Evolutionary conservation across 2,113 vertebrate genomes (phyloP), one percentile per base, ranked within the genome.

Genomic region (Sardina pilchardus): DNA sequence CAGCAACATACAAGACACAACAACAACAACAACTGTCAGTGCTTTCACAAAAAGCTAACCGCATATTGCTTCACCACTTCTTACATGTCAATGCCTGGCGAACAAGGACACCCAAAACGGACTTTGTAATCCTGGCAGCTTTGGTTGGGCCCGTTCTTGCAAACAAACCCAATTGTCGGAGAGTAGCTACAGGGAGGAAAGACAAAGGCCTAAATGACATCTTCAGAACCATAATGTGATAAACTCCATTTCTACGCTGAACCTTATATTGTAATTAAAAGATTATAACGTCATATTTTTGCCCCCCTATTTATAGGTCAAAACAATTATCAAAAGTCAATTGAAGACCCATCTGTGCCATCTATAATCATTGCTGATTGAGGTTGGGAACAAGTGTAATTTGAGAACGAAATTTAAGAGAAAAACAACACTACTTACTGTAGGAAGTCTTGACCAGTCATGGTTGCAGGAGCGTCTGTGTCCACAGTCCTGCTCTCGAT

Each of bases 41-140:
- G 39, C 39, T 42, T 42, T 42, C 4, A 42, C 39, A 42, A 42
- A 42, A 42, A 42, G 4, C 39, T 42, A 42, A 42, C 39, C 39
- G 2, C 1, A 42, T 42, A 42, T 42, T 42, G 39, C 39, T 42
- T 42, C 39, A 42, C 39, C 39, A 42, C 4, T 42, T 42, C 4
- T 42, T 42, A 48, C 47, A 14, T 8, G 47, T n/a, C n/a, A n/a
- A n/a, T n/a, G n/a, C n/a, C n/a, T n/a, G n/a, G n/a, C n/a, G n/a
- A n/a, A n/a, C 91, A 91, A 1, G 44, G 82, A 39, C 89, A 92
- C 47, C 84, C 84, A 71, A 91, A 92, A 9, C 89, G 83, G 44
- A 88, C 88, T 87, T 87, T 86, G 85, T 92, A 91, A 86, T 92
- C 81, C 1, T 1, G 39, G 56, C 91, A 93, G 0, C 0, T 4